These are phyloP conservation scores for Sylvilagus floridanus DNA, from an alignment of 2,797 vertebrate genomes.

Conservation along the genomic window DNA sequence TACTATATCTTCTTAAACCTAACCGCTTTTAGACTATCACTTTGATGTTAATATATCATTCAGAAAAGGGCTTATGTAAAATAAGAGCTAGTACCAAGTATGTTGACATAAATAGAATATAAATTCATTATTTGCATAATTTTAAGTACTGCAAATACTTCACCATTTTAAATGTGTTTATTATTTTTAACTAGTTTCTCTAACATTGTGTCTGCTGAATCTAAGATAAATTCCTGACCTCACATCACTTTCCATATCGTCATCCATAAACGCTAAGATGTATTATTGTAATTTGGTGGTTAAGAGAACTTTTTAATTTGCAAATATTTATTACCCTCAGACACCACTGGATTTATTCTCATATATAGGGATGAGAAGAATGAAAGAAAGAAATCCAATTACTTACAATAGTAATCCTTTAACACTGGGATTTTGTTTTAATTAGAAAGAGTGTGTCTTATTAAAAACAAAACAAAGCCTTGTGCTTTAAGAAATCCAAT, in stretches of 20 bases:
- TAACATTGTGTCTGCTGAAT: slow-evolving; percentile 1
- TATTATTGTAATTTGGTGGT: slow-evolving; percentile 66
- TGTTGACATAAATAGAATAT: slow-evolving; percentile 43
- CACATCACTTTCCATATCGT: slow-evolving; percentile 37
- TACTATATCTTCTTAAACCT: not conserved
- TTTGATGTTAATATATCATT: slow-evolving; percentile 24
- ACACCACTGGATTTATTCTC: slow-evolving; percentile 69
- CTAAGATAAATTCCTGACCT: slow-evolving; percentile 39
- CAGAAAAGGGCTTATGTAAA: slow-evolving; percentile 23
- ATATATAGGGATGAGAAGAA: slow-evolving; percentile 77
- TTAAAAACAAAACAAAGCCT: slow-evolving; percentile 81
- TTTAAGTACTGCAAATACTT: slow-evolving; percentile 23
- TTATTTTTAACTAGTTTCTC: not conserved
- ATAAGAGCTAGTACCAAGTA: not conserved
- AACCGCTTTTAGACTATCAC: slow-evolving; percentile 34
- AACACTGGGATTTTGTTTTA: slow-evolving; percentile 84
- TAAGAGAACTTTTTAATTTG: slow-evolving; percentile 69
- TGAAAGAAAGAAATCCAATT: slow-evolving; percentile 82
- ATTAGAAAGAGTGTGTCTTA: slow-evolving; percentile 81
- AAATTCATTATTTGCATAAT: no score
- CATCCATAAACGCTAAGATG: slow-evolving; percentile 45
- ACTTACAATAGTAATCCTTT: slow-evolving; percentile 83
- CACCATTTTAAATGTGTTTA: not conserved
- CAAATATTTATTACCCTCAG: slow-evolving; percentile 75
- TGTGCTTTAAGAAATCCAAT: slow-evolving; percentile 73